These are phyloP conservation scores for Bufo gargarizans DNA, from an alignment of 2,113 vertebrate species.

Conservation along the genomic window DNA sequence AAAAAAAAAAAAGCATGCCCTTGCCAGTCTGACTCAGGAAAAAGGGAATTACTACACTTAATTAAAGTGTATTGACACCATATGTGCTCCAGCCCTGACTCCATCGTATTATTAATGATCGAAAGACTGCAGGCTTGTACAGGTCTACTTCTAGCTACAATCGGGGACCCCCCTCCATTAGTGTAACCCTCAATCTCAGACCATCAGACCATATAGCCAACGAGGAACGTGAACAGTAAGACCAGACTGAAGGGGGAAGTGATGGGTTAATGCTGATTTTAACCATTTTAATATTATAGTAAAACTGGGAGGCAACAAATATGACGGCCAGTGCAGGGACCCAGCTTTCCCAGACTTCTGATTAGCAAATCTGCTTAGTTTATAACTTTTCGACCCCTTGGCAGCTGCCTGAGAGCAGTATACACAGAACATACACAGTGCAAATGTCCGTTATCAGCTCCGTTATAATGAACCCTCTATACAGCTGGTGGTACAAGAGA, in stretches of 20 bases:
- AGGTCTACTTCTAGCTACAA: constrained; percentile 29
- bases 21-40: constrained; percentile 79
- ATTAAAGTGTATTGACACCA: constrained; percentile 89
- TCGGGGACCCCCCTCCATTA: constrained; percentile 18
- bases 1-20: constrained; percentile 73
- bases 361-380: too few species aligned
- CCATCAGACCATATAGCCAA: too few species aligned
- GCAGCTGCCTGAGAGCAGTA: background rate
- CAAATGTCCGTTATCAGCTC: too few species aligned
- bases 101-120: constrained; percentile 71
- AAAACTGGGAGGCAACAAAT: too few species aligned
- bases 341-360: too few species aligned
- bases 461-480: too few species aligned
- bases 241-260: background rate
- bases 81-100: constrained; percentile 75
- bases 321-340: background rate
- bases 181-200: background rate
- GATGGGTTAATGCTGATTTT: background rate
- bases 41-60: constrained; percentile 86
- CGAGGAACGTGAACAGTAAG: too few species aligned
- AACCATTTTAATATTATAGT: background rate
- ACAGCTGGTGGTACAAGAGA: too few species aligned
- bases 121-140: constrained; percentile 62
- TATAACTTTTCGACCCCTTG: too few species aligned
- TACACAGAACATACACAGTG: background rate